Evolutionary conservation across 2,888 invertebrate species (phyloP).

Genomic region (Sylvicola cinctus): DNA sequence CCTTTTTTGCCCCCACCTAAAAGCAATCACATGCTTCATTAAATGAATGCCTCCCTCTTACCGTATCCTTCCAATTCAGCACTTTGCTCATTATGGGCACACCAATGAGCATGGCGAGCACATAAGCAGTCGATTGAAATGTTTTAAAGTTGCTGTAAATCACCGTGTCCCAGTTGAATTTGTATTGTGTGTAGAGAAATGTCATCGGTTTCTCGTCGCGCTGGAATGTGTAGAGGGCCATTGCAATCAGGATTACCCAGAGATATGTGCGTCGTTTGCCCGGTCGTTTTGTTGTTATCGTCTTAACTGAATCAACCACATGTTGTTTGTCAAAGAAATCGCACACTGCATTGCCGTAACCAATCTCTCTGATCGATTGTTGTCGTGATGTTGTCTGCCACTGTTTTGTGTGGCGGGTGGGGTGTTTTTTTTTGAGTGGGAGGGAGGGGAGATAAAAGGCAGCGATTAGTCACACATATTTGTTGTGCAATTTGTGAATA

Average conservation of each 20-base stretch:
- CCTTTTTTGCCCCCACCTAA: too few relatives aligned
- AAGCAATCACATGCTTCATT: too few relatives aligned
- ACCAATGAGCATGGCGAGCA: slow-evolving; percentile 44
- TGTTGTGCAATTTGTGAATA: too few relatives aligned
- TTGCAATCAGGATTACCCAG: slow-evolving; percentile 45
- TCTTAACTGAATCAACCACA: slow-evolving; percentile 36
- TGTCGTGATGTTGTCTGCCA: slow-evolving; percentile 51
- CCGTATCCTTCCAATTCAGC: slow-evolving; percentile 45
- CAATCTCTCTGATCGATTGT: slow-evolving; percentile 33
- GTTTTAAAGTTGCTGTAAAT: slow-evolving; percentile 54
- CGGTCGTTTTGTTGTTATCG: slow-evolving; percentile 36
- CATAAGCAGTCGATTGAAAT: slow-evolving; percentile 48
- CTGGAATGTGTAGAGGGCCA: slow-evolving; percentile 66
- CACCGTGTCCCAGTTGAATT: slow-evolving; percentile 48
- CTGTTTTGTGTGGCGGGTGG: too few relatives aligned
- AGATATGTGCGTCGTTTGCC: slow-evolving; percentile 38
- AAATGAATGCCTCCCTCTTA: too few relatives aligned
- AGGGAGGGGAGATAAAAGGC: too few relatives aligned
- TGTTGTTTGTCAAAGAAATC: slow-evolving; percentile 58
- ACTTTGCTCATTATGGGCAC: slow-evolving; percentile 50
- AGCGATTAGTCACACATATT: too few relatives aligned
- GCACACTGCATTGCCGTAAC: slow-evolving; percentile 32
- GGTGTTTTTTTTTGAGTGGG: neutral
- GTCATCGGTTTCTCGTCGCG: slow-evolving; percentile 60
- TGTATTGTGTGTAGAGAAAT: slow-evolving; percentile 50